phyloP scores from a whole-genome alignment of 2,797 vertebrate genomes.

The Columba guinea region DNA sequence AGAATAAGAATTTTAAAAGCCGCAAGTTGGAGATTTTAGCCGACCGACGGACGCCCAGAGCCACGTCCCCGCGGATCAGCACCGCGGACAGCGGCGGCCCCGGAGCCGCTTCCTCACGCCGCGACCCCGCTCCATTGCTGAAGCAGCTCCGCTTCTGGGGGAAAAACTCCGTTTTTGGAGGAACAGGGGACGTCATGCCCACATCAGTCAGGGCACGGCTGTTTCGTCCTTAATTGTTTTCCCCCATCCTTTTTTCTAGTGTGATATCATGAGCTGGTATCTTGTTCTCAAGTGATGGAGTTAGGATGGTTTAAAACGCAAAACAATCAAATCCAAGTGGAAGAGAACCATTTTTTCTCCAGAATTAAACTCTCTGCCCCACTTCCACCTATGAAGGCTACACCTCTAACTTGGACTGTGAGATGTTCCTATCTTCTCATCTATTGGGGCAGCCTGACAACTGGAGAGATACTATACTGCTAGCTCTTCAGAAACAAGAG shows the following conservation, averaged over 20 bases:
- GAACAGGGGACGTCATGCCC: not conserved
- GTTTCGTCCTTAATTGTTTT: not conserved
- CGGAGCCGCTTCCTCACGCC: not conserved
- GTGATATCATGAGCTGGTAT: fast-evolving
- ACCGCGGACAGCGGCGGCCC: constrained; percentile 72
- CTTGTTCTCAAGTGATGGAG: not conserved
- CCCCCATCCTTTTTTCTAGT: not conserved
- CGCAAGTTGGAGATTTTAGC: too few species aligned
- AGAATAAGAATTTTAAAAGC: not conserved
- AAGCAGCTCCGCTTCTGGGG: not conserved
- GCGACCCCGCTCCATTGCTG: not conserved
- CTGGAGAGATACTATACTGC: not conserved
- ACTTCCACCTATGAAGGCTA: not conserved
- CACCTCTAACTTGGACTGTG: not conserved
- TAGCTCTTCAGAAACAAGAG: not conserved
- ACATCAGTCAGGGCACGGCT: not conserved
- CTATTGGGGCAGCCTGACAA: not conserved
- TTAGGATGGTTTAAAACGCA: not conserved
- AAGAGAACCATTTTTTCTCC: not conserved
- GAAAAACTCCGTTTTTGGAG: fast-evolving
- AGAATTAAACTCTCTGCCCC: not conserved
- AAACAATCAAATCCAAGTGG: fast-evolving
- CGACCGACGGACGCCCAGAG: fast-evolving
- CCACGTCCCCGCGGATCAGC: constrained; percentile 23
- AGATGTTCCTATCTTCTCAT: not conserved